Percentiles rank a stretch among this genome's conserved stretches.
phyloP scores from a whole-genome alignment of 1,140 invertebrate genomes.

The Venturia canescens region DNA sequence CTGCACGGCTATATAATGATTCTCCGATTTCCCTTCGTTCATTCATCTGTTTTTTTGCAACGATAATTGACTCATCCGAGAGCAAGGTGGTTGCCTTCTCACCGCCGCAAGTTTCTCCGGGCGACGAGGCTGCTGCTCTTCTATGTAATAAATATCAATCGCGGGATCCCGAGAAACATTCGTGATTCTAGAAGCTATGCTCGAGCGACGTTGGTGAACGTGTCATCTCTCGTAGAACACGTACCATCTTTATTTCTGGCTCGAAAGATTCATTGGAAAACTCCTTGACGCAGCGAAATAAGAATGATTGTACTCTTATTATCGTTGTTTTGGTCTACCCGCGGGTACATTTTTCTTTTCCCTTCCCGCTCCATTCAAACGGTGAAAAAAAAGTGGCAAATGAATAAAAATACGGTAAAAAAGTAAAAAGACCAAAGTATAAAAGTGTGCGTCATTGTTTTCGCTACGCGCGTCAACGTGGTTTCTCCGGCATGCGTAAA shows the following conservation, averaged over 20 bases:
- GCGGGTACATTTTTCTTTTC: too few relatives aligned
- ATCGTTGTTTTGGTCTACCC: too few relatives aligned
- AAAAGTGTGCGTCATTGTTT: too few relatives aligned
- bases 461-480: too few relatives aligned
- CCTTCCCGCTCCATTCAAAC: too few relatives aligned
- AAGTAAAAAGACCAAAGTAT: too few relatives aligned
- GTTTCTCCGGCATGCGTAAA: too few relatives aligned
- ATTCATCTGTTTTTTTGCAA: slow-evolving; percentile 44
- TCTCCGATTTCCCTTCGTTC: slow-evolving; percentile 27
- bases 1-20: background rate
- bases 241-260: too few relatives aligned
- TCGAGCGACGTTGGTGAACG: too few relatives aligned
- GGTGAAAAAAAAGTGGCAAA: too few relatives aligned
- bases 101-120: background rate
- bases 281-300: background rate
- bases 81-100: slow-evolving; percentile 34
- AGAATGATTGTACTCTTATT: too few relatives aligned
- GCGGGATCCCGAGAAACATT: background rate
- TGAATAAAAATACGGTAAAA: too few relatives aligned
- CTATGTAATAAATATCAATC: background rate
- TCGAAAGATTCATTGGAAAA: background rate
- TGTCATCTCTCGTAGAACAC: background rate
- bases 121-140: background rate
- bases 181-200: background rate
- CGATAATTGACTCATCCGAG: slow-evolving; percentile 16